Evolutionary conservation across 2,797 vertebrate genomes (phyloP).

Genomic region (Sebastes oblongus): DNA sequence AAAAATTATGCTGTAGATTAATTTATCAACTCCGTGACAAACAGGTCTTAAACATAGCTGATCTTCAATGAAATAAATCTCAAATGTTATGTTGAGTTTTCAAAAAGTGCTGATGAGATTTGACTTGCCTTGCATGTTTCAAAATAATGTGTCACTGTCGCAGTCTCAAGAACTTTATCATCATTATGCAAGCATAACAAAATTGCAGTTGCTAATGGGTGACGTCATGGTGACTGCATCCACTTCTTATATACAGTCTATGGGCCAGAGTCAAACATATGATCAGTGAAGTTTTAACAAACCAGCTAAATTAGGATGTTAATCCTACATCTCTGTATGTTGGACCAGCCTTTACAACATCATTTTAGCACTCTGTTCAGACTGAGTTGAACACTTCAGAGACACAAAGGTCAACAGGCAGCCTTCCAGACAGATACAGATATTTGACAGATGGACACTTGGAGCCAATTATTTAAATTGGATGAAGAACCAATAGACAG

Average conservation of each 20-base stretch:
- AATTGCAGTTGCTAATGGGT: too few relatives aligned
- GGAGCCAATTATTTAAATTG: conserved; percentile 52
- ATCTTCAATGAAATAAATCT: neutral
- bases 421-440: conserved; percentile 2
- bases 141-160: neutral
- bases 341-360: neutral
- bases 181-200: too few relatives aligned
- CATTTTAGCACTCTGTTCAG: neutral
- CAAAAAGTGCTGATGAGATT: neutral
- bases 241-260: too few relatives aligned
- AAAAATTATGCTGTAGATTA: conserved; percentile 26
- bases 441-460: conserved; percentile 9
- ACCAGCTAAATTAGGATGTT: neutral
- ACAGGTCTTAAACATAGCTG: neutral
- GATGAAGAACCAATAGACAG: conserved; percentile 25
- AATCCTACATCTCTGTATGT: neutral
- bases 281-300: neutral
- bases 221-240: too few relatives aligned
- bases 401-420: neutral
- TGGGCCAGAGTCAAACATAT: neutral
- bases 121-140: neutral
- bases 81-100: neutral
- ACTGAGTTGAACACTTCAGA: neutral
- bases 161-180: too few relatives aligned
- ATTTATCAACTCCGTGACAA: neutral